Evolutionary conservation across 2,113 vertebrate species (phyloP).

Genomic region (Ceyx melanurus): DNA sequence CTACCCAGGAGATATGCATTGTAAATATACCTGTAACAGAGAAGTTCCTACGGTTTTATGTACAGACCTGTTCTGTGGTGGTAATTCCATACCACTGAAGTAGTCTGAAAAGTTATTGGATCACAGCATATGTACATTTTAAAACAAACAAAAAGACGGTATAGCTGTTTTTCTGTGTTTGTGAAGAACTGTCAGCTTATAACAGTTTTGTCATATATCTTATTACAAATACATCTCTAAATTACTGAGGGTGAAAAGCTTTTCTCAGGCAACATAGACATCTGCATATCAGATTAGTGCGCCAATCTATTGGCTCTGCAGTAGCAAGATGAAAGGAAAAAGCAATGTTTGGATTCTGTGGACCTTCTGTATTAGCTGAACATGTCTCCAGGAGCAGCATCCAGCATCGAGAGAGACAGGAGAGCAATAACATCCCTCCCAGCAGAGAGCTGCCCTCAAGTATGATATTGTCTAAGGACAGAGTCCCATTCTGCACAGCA

Average conservation of each 20-base stretch:
- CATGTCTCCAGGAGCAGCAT: not conserved
- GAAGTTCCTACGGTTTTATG: constrained; percentile 59
- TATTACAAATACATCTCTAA: not conserved
- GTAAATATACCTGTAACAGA: constrained; percentile 61
- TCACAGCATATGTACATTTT: not conserved
- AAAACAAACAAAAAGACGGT: not conserved
- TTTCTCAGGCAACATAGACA: not conserved
- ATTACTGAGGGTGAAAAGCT: not conserved
- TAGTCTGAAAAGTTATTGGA: constrained; percentile 15
- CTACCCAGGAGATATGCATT: constrained; percentile 51
- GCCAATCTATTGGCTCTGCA: not conserved
- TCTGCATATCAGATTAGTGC: not conserved
- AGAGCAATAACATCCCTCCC: not conserved
- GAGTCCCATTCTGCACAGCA: not conserved
- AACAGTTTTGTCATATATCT: constrained; percentile 8
- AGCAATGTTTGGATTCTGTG: not conserved
- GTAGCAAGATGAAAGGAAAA: not conserved
- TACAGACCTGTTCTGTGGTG: constrained; percentile 28
- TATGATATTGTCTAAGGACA: not conserved
- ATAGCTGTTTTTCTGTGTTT: not conserved
- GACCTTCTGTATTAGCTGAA: not conserved
- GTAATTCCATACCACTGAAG: constrained; percentile 47
- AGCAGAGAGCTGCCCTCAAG: not conserved
- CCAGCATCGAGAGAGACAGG: not conserved
- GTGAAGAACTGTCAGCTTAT: not conserved